Evolutionary conservation across 1,140 invertebrate genomes (phyloP).

Genomic region (Drosophila pallidifrons): DNA sequence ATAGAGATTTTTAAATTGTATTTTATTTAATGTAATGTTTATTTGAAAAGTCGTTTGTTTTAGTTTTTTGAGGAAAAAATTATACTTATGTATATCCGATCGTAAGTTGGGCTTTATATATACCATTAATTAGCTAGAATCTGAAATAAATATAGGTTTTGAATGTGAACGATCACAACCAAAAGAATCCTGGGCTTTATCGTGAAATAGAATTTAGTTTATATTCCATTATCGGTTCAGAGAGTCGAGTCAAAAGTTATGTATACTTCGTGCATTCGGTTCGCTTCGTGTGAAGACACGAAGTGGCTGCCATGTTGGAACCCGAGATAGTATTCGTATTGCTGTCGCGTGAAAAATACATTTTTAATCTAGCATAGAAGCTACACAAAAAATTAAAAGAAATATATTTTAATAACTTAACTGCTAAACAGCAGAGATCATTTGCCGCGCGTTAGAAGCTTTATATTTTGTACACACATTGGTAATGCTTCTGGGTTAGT

Average conservation of each 20-base stretch:
- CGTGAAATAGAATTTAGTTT: constrained; percentile 5
- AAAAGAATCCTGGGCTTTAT: constrained; percentile 10
- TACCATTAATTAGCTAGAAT: not conserved
- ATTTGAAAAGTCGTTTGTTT: too few relatives aligned
- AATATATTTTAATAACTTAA: not conserved
- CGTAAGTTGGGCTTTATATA: not conserved
- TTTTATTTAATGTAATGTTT: not conserved
- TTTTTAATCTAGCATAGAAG: constrained; percentile 17
- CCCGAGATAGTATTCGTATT: constrained; percentile 21
- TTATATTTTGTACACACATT: not conserved
- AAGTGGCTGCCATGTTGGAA: constrained; percentile 69
- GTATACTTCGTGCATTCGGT: constrained; percentile 49
- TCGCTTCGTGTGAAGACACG: constrained; percentile 36
- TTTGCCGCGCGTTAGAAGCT: constrained; percentile 13
- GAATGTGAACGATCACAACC: not conserved
- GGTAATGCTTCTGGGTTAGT: constrained; percentile 29
- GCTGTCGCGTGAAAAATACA: constrained; percentile 62
- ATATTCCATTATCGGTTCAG: constrained; percentile 33
- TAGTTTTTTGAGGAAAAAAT: not conserved
- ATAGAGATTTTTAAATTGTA: not conserved
- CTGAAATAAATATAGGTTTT: not conserved
- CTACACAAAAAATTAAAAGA: constrained; percentile 6
- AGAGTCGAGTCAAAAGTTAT: constrained; percentile 35
- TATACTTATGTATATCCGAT: constrained; percentile 1
- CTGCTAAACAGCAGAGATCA: constrained; percentile 22